Conservation (phyloP, 2,113 vertebrate genomes). For the Prionailurus viverrinus region DNA sequence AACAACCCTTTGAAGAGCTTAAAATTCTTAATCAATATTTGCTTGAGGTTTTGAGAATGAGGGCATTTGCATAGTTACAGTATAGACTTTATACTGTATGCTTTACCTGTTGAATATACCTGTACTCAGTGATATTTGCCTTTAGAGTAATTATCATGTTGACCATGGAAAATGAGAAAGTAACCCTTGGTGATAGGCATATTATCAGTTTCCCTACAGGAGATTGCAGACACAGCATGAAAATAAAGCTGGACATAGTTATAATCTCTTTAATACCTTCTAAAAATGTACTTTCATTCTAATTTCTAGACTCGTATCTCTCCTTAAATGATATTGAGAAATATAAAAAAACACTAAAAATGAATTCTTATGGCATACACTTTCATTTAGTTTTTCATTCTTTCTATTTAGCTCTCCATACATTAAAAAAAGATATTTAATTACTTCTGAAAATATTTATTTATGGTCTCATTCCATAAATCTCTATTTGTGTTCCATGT, state of each 20-base stretch:
- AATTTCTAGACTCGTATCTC: slow-evolving; percentile 6
- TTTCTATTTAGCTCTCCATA: background rate
- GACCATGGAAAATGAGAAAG: slow-evolving; percentile 85
- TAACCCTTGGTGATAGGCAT: slow-evolving; percentile 76
- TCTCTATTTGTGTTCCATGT: background rate
- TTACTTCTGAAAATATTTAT: background rate
- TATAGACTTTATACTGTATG: slow-evolving; percentile 81
- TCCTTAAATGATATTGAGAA: background rate
- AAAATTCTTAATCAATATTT: slow-evolving; percentile 86
- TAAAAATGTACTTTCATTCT: slow-evolving; percentile 70
- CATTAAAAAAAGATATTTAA: slow-evolving; percentile 21
- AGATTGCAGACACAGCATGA: slow-evolving; percentile 57
- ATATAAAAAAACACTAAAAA: background rate
- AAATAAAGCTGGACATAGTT: slow-evolving; percentile 70
- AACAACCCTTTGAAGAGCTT: slow-evolving; percentile 61
- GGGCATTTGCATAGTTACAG: slow-evolving; percentile 85
- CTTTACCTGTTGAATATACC: slow-evolving; percentile 83
- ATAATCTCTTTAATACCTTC: slow-evolving; percentile 59
- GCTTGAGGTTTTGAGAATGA: slow-evolving; percentile 71
- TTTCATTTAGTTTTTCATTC: slow-evolving; percentile 37
- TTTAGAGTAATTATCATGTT: slow-evolving; percentile 83
- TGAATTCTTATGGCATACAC: background rate
- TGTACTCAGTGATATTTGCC: slow-evolving; percentile 81
- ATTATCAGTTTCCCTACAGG: slow-evolving; percentile 71
- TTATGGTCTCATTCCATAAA: background rate